Percentiles rank a stretch among this genome's conserved stretches.
These are phyloP conservation scores for Lasioglossum leucozonium DNA, from an alignment of 2,888 invertebrate species.

Conservation along the genomic window DNA sequence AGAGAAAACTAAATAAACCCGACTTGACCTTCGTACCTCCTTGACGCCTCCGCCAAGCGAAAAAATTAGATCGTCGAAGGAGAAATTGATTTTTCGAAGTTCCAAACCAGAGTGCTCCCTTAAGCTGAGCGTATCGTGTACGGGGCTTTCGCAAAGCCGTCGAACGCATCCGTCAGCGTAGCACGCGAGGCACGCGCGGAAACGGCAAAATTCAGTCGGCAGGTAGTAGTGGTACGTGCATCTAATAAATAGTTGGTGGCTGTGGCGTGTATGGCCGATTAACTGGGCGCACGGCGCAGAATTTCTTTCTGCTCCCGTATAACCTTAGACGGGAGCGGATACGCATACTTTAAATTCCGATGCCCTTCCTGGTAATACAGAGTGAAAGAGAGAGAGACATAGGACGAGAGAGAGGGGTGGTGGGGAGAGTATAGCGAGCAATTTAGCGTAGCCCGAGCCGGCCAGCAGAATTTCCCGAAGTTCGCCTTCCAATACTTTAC, in stretches of 20 bases:
- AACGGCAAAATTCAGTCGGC: slow-evolving; percentile 21
- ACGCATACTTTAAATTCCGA: slow-evolving; percentile 68
- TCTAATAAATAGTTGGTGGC: slow-evolving; percentile 64
- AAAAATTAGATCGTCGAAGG: too few species aligned
- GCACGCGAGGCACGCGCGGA: slow-evolving; percentile 32
- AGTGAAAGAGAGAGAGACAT: slow-evolving; percentile 13
- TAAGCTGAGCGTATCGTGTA: too few species aligned
- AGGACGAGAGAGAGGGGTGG: not conserved
- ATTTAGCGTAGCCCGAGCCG: slow-evolving; percentile 56
- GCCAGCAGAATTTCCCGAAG: slow-evolving; percentile 61
- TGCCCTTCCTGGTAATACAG: slow-evolving; percentile 54
- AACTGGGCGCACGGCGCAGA: slow-evolving; percentile 48
- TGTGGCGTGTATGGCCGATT: slow-evolving; percentile 48
- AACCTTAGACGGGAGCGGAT: slow-evolving; percentile 65
- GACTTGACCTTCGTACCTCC: too few species aligned
- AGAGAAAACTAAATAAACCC: too few species aligned
- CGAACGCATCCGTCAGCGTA: not conserved
- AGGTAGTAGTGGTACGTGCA: slow-evolving; percentile 42
- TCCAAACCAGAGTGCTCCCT: too few species aligned
- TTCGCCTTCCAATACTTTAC: slow-evolving; percentile 68
- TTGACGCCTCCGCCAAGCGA: too few species aligned
- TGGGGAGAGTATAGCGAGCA: slow-evolving; percentile 22
- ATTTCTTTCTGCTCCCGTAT: slow-evolving; percentile 62
- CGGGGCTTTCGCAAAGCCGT: not conserved
- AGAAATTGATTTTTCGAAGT: too few species aligned